Evolutionary conservation across 1,140 invertebrate genomes (phyloP), one percentile per base, ranked within the genome.

Genomic region (Drosophila simulans): DNA sequence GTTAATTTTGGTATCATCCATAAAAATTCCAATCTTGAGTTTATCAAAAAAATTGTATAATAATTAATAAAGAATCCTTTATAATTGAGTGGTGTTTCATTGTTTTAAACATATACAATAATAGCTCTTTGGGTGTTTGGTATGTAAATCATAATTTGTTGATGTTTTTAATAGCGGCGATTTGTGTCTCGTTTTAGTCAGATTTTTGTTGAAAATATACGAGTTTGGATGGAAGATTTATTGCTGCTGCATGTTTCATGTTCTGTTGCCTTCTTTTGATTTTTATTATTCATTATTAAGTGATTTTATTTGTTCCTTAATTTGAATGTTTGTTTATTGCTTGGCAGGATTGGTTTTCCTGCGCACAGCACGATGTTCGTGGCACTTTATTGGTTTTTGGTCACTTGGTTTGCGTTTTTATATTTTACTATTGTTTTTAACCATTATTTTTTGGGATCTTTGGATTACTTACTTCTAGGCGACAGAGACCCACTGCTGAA

Each of bases 381-480:
- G 5, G 15, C 15, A 17, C 27, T 35, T 31, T 37, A 8, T 11
- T 45, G 17, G 17, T 8, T 53, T 20, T 11, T 12, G 4, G 2
- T 39, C 42, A 37, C 0, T 34, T 42, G 37, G 49, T 20, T 52
- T 40, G 7, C 37, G 25, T 45, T n/a, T 20, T 39, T 12, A 1
- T 48, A 31, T 15, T 5, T 12, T 17, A 45, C 11, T 1, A 12
- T 22, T 45, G 13, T 20, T 53, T 20, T 31, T 42, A 5, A 31
- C 7, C 48, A 34, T 34, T 22, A 11, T 17, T 34, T 22, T 11
- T n/a, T 43, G 25, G 2, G 1, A 4, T 31, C n/a, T n/a, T 46
- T 37, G 45, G 37, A 54, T 80, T 91, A 91, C 90, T 91, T 91
- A 91, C 90, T 85, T 91, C 90, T 52, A 91, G 69, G 63, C 90